Evolutionary conservation across 2,113 vertebrate genomes (phyloP).

Genomic region (Perccottus glenii): DNA sequence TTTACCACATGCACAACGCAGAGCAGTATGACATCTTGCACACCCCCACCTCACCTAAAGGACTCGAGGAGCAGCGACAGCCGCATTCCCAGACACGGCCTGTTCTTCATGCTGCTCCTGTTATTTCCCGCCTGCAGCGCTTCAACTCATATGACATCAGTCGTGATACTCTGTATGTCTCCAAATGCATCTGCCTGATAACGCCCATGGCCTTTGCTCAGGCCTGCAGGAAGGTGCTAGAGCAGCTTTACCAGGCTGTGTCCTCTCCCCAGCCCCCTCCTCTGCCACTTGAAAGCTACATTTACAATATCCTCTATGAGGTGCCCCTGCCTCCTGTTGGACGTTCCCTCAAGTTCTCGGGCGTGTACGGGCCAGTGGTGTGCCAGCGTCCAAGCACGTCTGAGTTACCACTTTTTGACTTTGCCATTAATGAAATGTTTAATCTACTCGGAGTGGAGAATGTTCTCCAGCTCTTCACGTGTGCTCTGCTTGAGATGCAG

Average conservation of each 20-base stretch:
- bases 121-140: constrained; percentile 91
- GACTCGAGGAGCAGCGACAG: constrained; percentile 52
- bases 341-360: constrained; percentile 94
- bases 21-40: constrained; percentile 93
- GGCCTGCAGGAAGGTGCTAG: constrained; percentile 90
- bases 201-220: constrained; percentile 97
- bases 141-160: constrained; percentile 99
- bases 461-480: constrained; percentile 95
- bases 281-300: constrained; percentile 96
- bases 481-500: constrained; percentile 96
- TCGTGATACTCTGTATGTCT: constrained; percentile 95
- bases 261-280: constrained; percentile 92
- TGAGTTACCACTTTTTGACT: constrained; percentile 96
- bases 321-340: constrained; percentile 94
- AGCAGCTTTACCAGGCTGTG: constrained; percentile 93
- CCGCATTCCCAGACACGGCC: constrained; percentile 70
- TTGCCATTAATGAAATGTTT: constrained; percentile 90
- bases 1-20: constrained; percentile 99
- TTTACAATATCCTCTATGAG: constrained; percentile 97
- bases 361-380: constrained; percentile 92
- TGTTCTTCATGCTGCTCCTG: constrained; percentile 82
- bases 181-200: constrained; percentile 98
- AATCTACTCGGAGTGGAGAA: constrained; percentile 96
- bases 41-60: constrained; percentile 72
- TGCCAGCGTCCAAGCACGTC: constrained; percentile 95